A percentile compares a stretch with the other conserved stretches of the same genome.
These are phyloP conservation scores for Microcebus ravelobensis DNA, from an alignment of 2,113 vertebrate species.

Conservation along the genomic window DNA sequence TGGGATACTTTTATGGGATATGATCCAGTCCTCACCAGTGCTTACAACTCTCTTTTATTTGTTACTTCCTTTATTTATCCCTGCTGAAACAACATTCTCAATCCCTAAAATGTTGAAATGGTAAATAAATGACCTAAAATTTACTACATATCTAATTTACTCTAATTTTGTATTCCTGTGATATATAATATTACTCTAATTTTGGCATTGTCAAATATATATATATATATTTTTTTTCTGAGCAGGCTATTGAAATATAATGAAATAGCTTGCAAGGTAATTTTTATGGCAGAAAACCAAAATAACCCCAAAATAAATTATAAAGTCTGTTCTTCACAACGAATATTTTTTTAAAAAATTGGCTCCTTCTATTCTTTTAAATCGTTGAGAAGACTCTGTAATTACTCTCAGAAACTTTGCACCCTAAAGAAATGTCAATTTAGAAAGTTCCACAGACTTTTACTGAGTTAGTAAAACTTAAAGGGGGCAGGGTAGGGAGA, in stretches of 20 bases:
- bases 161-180: not conserved
- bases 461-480: not conserved
- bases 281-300: slow-evolving; percentile 57
- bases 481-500: not conserved
- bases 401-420: slow-evolving; percentile 12
- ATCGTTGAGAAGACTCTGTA: not conserved
- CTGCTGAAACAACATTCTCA: slow-evolving; percentile 68
- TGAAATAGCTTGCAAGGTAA: not conserved
- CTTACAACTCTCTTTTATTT: slow-evolving; percentile 59
- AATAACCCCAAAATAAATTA: not conserved
- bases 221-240: not conserved
- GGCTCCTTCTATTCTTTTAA: not conserved
- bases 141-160: not conserved
- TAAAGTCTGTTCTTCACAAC: not conserved
- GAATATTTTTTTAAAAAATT: not conserved
- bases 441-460: not conserved
- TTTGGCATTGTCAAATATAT: not conserved
- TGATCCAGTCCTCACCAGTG: slow-evolving; percentile 7
- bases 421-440: slow-evolving; percentile 9
- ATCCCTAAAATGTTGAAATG: slow-evolving; percentile 63
- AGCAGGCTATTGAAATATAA: slow-evolving; percentile 44
- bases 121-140: slow-evolving; percentile 53
- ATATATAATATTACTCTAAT: not conserved
- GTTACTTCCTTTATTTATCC: slow-evolving; percentile 66
- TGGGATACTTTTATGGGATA: slow-evolving; percentile 65